Evolutionary conservation across 2,113 vertebrate genomes (phyloP).

Genomic region (Cryptotis parvus): DNA sequence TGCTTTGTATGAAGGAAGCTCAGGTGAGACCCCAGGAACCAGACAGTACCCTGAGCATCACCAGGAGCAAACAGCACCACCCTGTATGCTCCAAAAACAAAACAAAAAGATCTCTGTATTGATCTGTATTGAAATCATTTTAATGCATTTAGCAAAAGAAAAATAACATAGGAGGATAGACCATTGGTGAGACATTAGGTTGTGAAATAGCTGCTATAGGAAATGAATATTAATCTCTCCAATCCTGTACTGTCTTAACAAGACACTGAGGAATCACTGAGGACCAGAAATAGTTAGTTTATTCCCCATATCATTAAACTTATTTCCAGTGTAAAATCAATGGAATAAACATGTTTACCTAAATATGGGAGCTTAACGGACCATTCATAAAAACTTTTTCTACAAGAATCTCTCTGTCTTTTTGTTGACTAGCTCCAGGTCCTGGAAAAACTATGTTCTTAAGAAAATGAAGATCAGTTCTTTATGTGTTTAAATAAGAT

Average conservation of each 20-base stretch:
- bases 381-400: neutral
- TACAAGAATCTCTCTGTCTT: neutral
- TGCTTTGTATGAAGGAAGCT: too few species aligned
- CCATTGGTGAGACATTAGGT: neutral
- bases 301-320: neutral
- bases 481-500: slow-evolving; percentile 4
- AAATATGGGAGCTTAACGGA: neutral
- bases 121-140: too few species aligned
- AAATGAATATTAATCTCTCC: neutral
- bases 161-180: neutral
- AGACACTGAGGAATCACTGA: neutral
- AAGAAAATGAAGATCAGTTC: neutral
- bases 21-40: too few species aligned
- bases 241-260: neutral
- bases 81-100: too few species aligned
- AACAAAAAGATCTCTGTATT: too few species aligned
- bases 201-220: neutral
- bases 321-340: neutral
- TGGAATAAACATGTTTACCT: neutral
- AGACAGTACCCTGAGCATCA: too few species aligned
- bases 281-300: slow-evolving; percentile 19
- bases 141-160: neutral
- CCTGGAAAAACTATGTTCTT: neutral
- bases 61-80: too few species aligned
- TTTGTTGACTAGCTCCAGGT: neutral